Evolutionary conservation across 2,113 vertebrate species (phyloP).

Genomic region (Tapirus terrestris): DNA sequence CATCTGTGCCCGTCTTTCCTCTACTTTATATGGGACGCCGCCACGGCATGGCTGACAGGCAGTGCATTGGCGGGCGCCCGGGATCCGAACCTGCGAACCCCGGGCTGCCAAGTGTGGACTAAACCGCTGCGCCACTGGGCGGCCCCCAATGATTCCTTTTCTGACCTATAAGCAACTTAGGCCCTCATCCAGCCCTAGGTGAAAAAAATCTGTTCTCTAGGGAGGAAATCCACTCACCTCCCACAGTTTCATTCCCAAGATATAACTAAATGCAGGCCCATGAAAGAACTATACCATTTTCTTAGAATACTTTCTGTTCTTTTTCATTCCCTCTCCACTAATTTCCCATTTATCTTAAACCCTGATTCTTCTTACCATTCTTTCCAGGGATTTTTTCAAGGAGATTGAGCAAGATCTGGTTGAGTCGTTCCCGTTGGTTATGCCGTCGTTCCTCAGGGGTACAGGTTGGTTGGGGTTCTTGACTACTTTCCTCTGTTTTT

Average conservation of each 20-base stretch:
- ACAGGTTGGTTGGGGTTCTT: conserved; percentile 75
- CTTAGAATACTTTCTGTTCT: not conserved
- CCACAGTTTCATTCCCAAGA: not conserved
- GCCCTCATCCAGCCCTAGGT: not conserved
- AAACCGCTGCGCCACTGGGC: too few relatives aligned
- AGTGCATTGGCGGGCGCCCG: too few relatives aligned
- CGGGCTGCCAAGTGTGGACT: too few relatives aligned
- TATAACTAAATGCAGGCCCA: not conserved
- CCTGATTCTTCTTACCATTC: conserved; percentile 90
- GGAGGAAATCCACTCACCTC: not conserved
- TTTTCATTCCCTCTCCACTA: not conserved
- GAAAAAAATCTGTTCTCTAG: not conserved
- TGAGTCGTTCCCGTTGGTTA: conserved; percentile 94
- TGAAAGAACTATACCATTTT: not conserved
- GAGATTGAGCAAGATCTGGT: conserved; percentile 95
- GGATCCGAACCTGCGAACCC: too few relatives aligned
- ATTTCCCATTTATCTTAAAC: not conserved
- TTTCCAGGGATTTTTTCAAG: conserved; percentile 96
- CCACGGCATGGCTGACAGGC: too few relatives aligned
- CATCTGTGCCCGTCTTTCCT: too few relatives aligned
- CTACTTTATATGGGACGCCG: too few relatives aligned
- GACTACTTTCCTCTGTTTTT: conserved; percentile 75
- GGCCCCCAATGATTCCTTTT: not conserved
- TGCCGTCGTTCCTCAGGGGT: conserved; percentile 91
- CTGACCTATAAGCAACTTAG: not conserved